Evolutionary conservation across 2,113 vertebrate species (phyloP).

Genomic region (Nothoprocta perdicaria): DNA sequence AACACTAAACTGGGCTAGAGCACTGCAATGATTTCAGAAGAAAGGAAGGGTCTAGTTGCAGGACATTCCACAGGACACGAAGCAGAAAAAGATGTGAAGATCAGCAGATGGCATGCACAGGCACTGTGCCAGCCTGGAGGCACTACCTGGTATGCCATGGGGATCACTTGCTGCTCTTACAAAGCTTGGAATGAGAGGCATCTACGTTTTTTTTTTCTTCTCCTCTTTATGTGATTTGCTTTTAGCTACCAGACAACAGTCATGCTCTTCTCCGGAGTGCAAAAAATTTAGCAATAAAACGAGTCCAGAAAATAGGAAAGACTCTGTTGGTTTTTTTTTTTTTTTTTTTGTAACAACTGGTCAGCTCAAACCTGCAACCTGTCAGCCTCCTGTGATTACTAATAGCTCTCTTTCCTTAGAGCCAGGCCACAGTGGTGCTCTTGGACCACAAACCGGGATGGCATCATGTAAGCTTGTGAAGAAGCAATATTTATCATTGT

Average conservation of each 20-base stretch:
- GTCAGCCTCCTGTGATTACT: background rate
- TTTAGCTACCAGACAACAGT: slow-evolving; percentile 31
- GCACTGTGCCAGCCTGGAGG: slow-evolving; percentile 1
- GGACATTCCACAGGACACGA: background rate
- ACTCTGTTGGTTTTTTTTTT: background rate
- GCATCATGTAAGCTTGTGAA: background rate
- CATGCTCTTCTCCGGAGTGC: background rate
- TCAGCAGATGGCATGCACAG: slow-evolving; percentile 52
- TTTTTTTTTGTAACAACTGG: background rate
- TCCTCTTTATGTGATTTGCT: background rate
- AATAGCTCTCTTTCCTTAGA: background rate
- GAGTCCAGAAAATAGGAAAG: background rate
- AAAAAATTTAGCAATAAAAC: background rate
- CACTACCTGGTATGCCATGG: background rate
- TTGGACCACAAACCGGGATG: slow-evolving; percentile 10
- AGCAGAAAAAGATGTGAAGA: background rate
- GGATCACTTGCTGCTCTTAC: background rate
- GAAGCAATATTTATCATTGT: slow-evolving; percentile 18
- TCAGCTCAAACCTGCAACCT: background rate
- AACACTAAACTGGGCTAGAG: background rate
- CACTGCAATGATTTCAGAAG: background rate
- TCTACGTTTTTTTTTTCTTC: background rate
- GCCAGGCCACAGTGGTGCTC: background rate
- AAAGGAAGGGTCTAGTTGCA: background rate
- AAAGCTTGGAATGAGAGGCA: background rate